Base-by-base conservation (phyloP, 2,888 invertebrate genomes). In the Ichneumon xanthorius region DNA sequence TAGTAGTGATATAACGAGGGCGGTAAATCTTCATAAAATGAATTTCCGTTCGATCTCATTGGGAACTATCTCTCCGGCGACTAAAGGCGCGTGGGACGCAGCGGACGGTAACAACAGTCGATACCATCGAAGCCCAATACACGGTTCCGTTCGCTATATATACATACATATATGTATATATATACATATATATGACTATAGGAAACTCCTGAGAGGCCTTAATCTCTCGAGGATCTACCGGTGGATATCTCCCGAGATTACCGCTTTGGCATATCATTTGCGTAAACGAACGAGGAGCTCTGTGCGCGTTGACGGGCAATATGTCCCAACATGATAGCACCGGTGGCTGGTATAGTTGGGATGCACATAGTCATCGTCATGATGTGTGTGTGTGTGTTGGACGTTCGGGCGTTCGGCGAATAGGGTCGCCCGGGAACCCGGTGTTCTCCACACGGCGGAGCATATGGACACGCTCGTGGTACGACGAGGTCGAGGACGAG, bases 181-280 rank as follows among this genome's bases (percentile, higher is more conserved):
- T 55, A 9, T 58, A 50, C 53, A 53, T 33, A 4, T 72, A n/a
- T 19, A 33, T 40, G 19, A 33, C 19, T 26, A 22, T 26, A 9
- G 22, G 65, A 61, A 40, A 6, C 4, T 70, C 30, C 68, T 30
- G 72, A 73, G 77, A 83, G 55, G 73, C 75, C 85, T 48, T 91
- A 92, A 92, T 92, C 92, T 92, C 91, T 85, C 80, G 91, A 90
- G 91, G 89, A 92, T 92, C 91, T 89, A 73, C 78, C 85, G 84
- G 91, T 90, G 91, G 90, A 92, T 92, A 91, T 89, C 80, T 81
- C 84, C 11, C 72, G 82, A 82, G 88, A 88, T 86, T 85, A 84
- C 86, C 79, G 88, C 87, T 92, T 93, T 93, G 93, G 92, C 93
- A 93, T 93, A 93, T 93, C 91, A 93, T 93, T 93, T 92, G 92